Evolutionary conservation across 1,140 invertebrate genomes (phyloP).

Genomic region (Dendroctonus ponderosae): DNA sequence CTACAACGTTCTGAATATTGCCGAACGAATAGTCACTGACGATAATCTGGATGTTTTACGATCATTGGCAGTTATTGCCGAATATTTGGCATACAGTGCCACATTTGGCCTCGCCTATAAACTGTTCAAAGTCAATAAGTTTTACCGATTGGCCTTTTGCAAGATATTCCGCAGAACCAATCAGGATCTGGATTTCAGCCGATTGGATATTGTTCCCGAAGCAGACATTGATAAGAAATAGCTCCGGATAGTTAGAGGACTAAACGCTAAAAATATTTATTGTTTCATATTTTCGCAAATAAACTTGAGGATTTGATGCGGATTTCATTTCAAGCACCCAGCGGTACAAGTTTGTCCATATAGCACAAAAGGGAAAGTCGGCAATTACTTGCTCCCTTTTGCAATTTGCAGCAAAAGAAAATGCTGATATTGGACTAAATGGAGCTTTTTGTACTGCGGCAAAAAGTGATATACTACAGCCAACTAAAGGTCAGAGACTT

Average conservation of each 20-base stretch:
- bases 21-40: conserved; percentile 1
- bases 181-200: conserved; percentile 11
- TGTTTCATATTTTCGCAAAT: neutral
- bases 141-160: conserved; percentile 23
- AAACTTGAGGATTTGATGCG: neutral
- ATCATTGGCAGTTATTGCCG: conserved; percentile 18
- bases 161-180: conserved; percentile 16
- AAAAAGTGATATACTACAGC: too few species aligned
- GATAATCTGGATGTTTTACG: conserved; percentile 12
- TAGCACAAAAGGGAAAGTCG: neutral
- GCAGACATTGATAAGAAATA: conserved; percentile 15
- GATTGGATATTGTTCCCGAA: conserved; percentile 11
- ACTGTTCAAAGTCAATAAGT: conserved; percentile 23
- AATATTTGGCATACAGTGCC: conserved; percentile 24
- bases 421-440: too few species aligned
- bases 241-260: neutral
- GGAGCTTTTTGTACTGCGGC: too few species aligned
- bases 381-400: neutral
- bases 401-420: neutral
- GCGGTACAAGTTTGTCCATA: neutral
- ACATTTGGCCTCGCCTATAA: conserved; percentile 15
- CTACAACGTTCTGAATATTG: conserved; percentile 25
- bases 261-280: neutral
- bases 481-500: too few species aligned
- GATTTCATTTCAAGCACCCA: neutral